A percentile compares a stretch with the other conserved stretches of the same genome.
Evolutionary conservation across 2,113 vertebrate species (phyloP).

Genomic region (Mus spicilegus): DNA sequence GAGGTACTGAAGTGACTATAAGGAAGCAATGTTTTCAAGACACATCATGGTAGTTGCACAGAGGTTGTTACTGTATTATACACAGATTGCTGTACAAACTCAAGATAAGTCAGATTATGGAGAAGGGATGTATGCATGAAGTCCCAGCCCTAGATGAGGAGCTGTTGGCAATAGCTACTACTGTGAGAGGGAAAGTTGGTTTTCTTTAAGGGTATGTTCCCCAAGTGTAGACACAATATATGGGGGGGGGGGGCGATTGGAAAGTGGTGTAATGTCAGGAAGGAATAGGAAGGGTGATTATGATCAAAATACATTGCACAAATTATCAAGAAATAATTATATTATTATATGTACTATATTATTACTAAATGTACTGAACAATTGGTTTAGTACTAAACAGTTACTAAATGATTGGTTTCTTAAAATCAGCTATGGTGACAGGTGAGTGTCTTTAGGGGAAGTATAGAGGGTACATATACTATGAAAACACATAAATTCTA

Average conservation of each 20-base stretch:
- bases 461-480: not conserved
- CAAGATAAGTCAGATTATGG: not conserved
- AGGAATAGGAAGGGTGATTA: not conserved
- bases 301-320: not conserved
- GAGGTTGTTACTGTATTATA: not conserved
- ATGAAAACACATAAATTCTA: slow-evolving; percentile 22
- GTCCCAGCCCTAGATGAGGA: not conserved
- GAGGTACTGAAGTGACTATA: not conserved
- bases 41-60: not conserved
- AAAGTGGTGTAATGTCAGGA: no score
- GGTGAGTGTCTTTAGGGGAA: not conserved
- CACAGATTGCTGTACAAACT: not conserved
- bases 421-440: not conserved
- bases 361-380: no score
- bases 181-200: not conserved
- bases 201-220: not conserved
- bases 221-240: not conserved
- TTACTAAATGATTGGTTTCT: slow-evolving; percentile 7
- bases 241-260: fast-evolving
- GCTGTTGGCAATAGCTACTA: not conserved
- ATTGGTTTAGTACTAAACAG: no score
- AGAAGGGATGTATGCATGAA: not conserved
- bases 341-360: not conserved
- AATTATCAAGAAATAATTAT: not conserved
- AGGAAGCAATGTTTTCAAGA: not conserved